Evolutionary conservation across 2,888 invertebrate genomes (phyloP), one percentile per base, ranked within the genome.

Genomic region (Drosophila meridiana): DNA sequence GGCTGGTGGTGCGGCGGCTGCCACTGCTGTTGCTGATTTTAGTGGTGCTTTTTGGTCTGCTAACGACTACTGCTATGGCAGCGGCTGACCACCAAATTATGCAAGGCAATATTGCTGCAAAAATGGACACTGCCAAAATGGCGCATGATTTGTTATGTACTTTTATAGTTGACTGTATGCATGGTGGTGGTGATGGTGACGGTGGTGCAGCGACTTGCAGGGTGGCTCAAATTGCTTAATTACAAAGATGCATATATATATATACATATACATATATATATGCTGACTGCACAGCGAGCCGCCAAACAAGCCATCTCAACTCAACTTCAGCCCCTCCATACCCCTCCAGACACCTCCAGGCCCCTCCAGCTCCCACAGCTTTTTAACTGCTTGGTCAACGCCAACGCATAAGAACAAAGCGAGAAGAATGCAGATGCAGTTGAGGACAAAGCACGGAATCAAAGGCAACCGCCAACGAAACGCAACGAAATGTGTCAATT

Each of bases 401-500:
- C 85, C 88, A 87, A 90, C 86, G 86, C 86, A 88, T 58, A 79
- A 79, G 74, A 83, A 89, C 87, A 89, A 85, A 87, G 78, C 73
- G 70, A 76, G 64, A 66, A 75, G 79, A 81, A 84, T 75, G 84
- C 79, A 73, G 78, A 78, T 78, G 65, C 81, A 78, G 81, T 80
- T 78, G 62, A 72, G 64, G 73, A 73, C 72, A 72, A 73, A 67
- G 72, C 61, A 59, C 30, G 58, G 65, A 67, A 83, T 78, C 82
- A 86, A 84, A 80, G 77, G 71, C 60, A 67, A 70, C 76, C 86
- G 73, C 68, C 75, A 72, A 70, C 72, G 83, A 78, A 83, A 89
- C 85, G 89, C 87, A 90, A 83, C 88, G 80, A 91, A 91, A 89
- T 89, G 90, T 90, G 89, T 90, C 91, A 91, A 89, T 90, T 91